These are phyloP conservation scores for Poicephalus meyeri DNA, from an alignment of 2,113 vertebrate genomes.

Conservation along the genomic window DNA sequence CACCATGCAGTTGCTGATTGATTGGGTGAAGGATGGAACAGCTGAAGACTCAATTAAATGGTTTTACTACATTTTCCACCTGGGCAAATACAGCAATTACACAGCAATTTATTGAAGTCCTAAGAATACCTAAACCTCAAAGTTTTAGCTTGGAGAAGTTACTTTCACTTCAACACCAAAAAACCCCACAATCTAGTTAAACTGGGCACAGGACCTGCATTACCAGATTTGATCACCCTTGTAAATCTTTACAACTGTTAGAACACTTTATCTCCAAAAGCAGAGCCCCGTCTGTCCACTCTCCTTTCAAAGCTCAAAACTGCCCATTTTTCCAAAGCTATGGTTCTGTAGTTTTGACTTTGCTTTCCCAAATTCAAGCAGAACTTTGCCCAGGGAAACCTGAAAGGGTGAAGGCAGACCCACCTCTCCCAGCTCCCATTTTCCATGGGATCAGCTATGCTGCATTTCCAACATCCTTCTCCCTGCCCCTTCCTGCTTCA, in stretches of 20 bases:
- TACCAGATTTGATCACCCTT: background rate
- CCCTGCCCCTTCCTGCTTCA: background rate
- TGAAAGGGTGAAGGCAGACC: background rate
- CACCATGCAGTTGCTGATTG: background rate
- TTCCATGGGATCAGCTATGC: background rate
- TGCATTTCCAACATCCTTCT: background rate
- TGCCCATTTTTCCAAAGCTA: background rate
- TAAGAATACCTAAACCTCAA: background rate
- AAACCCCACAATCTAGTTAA: background rate
- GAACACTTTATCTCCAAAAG: background rate
- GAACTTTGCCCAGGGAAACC: background rate
- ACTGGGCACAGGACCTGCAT: background rate
- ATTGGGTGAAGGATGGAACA: background rate
- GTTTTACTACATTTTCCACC: slow-evolving; percentile 21
- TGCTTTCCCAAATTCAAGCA: background rate
- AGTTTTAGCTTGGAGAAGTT: background rate
- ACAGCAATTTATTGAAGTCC: background rate
- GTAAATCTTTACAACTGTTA: background rate
- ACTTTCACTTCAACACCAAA: background rate
- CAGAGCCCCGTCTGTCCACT: background rate
- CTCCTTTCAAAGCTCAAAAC: background rate
- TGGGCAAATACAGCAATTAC: background rate
- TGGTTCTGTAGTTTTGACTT: background rate
- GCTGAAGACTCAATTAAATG: slow-evolving; percentile 12
- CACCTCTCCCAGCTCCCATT: background rate